phyloP scores from a whole-genome alignment of 2,888 invertebrate species.

The Melanchra persicariae region DNA sequence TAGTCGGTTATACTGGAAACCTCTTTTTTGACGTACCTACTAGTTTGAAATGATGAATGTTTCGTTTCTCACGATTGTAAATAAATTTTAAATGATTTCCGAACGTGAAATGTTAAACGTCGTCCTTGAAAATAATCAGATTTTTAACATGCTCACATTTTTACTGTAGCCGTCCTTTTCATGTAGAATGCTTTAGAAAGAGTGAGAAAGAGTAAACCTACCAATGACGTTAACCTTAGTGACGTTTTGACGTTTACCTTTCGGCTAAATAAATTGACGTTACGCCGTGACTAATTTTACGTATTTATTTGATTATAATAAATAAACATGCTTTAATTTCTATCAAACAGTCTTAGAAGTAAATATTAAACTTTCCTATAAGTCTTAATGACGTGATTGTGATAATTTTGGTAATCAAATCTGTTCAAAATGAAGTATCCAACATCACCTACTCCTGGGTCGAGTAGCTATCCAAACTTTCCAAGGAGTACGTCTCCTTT shows the following conservation, averaged over 20 bases:
- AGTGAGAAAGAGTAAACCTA: slow-evolving; percentile 35
- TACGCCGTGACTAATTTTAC: slow-evolving; percentile 54
- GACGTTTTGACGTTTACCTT: slow-evolving; percentile 44
- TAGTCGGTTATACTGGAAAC: no score
- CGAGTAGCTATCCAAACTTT: slow-evolving; percentile 87
- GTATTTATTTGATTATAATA: slow-evolving; percentile 55
- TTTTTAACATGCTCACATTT: slow-evolving; percentile 31
- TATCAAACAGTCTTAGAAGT: slow-evolving; percentile 28
- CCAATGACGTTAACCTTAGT: slow-evolving; percentile 25
- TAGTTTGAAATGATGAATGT: no score
- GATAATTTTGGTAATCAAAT: slow-evolving; percentile 37
- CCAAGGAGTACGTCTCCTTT: slow-evolving; percentile 92
- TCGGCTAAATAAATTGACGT: slow-evolving; percentile 56
- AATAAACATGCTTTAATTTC: slow-evolving; percentile 63
- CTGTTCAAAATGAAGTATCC: slow-evolving; percentile 90
- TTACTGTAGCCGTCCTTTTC: slow-evolving; percentile 3
- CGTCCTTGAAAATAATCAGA: not conserved
- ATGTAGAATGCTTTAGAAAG: not conserved
- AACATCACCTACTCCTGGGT: slow-evolving; percentile 90
- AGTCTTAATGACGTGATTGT: slow-evolving; percentile 59
- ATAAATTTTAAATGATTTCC: slow-evolving; percentile 18
- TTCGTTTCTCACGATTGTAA: not conserved
- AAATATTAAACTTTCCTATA: slow-evolving; percentile 28
- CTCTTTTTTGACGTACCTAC: no score
- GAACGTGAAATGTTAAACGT: slow-evolving; percentile 46